phyloP scores from a whole-genome alignment of 2,888 invertebrate species.

The Gari tellinella region DNA sequence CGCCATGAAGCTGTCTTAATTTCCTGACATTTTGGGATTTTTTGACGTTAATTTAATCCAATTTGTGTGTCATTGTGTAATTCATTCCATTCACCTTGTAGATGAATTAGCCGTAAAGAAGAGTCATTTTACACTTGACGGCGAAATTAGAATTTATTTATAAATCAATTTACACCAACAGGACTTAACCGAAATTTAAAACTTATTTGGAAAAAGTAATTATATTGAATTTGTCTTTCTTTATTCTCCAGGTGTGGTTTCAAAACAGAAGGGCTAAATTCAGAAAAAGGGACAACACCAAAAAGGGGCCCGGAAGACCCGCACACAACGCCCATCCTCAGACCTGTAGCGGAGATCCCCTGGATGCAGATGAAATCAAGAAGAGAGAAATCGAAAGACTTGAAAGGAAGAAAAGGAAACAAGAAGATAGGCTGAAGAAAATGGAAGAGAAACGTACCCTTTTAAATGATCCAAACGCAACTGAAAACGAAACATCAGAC shows the following conservation, averaged over 20 bases:
- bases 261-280: conserved; percentile 99
- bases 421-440: conserved; percentile 91
- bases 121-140: too few relatives aligned
- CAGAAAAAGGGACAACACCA: conserved; percentile 99
- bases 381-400: conserved; percentile 82
- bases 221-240: not conserved
- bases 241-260: conserved; percentile 95
- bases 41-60: not conserved
- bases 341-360: conserved; percentile 98
- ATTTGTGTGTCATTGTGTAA: conserved; percentile 17
- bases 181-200: not conserved
- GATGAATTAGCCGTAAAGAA: too few relatives aligned
- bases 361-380: conserved; percentile 90
- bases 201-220: not conserved
- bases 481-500: conserved; percentile 21
- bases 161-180: not conserved
- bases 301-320: conserved; percentile 98
- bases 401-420: conserved; percentile 91
- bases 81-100: not conserved
- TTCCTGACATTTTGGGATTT: conserved; percentile 6
- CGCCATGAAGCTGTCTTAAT: not conserved
- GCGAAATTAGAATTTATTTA: too few relatives aligned
- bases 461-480: conserved; percentile 2
- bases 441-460: conserved; percentile 69
- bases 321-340: conserved; percentile 99